These are phyloP conservation scores for Sinhomidia bicolor DNA, from an alignment of 2,888 invertebrate species.

Conservation along the genomic window DNA sequence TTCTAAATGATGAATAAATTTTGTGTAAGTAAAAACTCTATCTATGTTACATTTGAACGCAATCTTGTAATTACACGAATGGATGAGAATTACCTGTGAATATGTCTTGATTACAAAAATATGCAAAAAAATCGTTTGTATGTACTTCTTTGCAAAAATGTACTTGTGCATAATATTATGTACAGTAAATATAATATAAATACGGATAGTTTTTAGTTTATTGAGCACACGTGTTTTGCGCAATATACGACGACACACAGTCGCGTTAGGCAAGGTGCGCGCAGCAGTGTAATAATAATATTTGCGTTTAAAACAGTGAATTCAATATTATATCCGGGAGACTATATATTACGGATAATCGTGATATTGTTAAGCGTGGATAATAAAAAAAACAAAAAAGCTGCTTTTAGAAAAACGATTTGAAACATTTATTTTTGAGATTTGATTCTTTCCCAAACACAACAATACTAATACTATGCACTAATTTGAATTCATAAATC, in stretches of 20 bases:
- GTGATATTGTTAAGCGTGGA: conserved; percentile 46
- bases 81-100: conserved; percentile 48
- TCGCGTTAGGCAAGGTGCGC: background rate
- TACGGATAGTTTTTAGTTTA: background rate
- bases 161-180: conserved; percentile 10
- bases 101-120: background rate
- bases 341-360: conserved; percentile 53
- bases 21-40: background rate
- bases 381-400: conserved; percentile 59
- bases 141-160: conserved; percentile 17
- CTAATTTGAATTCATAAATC: too few species aligned
- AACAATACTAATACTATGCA: too few species aligned
- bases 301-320: conserved; percentile 6
- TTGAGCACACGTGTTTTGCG: background rate
- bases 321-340: conserved; percentile 41
- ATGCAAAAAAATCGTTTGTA: background rate
- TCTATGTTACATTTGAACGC: background rate
- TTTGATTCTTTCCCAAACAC: too few species aligned
- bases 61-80: conserved; percentile 23
- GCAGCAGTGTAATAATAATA: background rate
- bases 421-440: too few species aligned
- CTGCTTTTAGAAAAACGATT: conserved; percentile 44
- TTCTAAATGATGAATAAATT: background rate
- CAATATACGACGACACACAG: background rate
- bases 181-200: background rate